A percentile compares a stretch with the other conserved stretches of the same genome.
These are phyloP conservation scores for Fulmarus glacialis DNA, from an alignment of 2,113 vertebrate species.

Conservation along the genomic window DNA sequence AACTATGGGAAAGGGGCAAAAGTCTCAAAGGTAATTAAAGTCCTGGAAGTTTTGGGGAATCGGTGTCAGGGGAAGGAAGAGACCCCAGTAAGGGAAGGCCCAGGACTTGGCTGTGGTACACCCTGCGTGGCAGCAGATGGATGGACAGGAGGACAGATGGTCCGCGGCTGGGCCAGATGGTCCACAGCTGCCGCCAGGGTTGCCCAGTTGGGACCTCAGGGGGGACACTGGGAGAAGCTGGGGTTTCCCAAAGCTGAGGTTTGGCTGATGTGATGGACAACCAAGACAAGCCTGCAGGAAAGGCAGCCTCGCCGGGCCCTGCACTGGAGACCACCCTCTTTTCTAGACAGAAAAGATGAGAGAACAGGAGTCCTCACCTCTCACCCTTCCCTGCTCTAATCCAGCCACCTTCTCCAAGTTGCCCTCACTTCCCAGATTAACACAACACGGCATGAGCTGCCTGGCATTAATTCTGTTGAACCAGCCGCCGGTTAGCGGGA, in stretches of 20 bases:
- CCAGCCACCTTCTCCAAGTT: background rate
- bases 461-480: background rate
- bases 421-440: background rate
- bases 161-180: background rate
- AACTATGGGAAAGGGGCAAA: background rate
- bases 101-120: background rate
- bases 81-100: background rate
- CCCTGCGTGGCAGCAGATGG: background rate
- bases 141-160: background rate
- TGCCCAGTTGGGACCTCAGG: background rate
- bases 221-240: background rate
- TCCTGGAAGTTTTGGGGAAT: background rate
- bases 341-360: background rate
- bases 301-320: background rate
- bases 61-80: background rate
- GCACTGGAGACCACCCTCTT: background rate
- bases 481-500: background rate
- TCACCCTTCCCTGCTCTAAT: background rate
- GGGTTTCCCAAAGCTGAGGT: background rate
- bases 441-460: background rate
- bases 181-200: background rate
- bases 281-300: background rate
- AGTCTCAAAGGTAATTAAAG: background rate
- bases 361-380: background rate
- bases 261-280: background rate